Percentiles rank a stretch among this genome's conserved stretches.
Conservation (phyloP, 2,888 invertebrate genomes). For the Drosophila sordidula region DNA sequence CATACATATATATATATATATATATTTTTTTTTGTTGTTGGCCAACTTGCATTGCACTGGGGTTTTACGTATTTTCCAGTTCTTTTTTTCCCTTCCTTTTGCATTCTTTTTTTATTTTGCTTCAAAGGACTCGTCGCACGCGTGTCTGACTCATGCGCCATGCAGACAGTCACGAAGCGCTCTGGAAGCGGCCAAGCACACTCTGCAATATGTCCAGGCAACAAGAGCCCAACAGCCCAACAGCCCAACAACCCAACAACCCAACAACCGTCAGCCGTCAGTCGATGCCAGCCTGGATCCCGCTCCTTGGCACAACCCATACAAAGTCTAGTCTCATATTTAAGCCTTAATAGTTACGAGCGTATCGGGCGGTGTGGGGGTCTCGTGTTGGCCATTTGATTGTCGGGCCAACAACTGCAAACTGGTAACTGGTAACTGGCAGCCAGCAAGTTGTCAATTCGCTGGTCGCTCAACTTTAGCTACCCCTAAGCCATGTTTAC, state of each 20-base stretch:
- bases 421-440: slow-evolving; percentile 17
- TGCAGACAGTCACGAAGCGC: slow-evolving; percentile 16
- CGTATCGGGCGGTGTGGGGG: slow-evolving; percentile 7
- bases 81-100: slow-evolving; percentile 5
- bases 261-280: slow-evolving; percentile 6
- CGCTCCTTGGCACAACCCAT: slow-evolving; percentile 34
- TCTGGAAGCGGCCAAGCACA: background rate
- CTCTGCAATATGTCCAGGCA: slow-evolving; percentile 39
- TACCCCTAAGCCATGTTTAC: slow-evolving; percentile 40
- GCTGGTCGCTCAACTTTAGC: slow-evolving; percentile 44
- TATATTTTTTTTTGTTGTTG: background rate
- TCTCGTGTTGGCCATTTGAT: slow-evolving; percentile 41
- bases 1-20: too few species aligned
- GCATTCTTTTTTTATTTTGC: slow-evolving; percentile 18
- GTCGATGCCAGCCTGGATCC: slow-evolving; percentile 20
- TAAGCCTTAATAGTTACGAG: slow-evolving; percentile 21
- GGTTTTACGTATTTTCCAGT: slow-evolving; percentile 21
- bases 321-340: slow-evolving; percentile 45
- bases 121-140: slow-evolving; percentile 36
- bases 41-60: slow-evolving; percentile 8
- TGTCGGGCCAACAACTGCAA: slow-evolving; percentile 35
- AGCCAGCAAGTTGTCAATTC: slow-evolving; percentile 36
- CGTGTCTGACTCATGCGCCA: slow-evolving; percentile 49
- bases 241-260: background rate
- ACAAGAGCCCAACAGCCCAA: slow-evolving; percentile 7